Percentiles rank a stretch among this genome's conserved stretches.
Evolutionary conservation across 2,888 invertebrate genomes (phyloP).

Genomic region (Sarcophaga subvicina): DNA sequence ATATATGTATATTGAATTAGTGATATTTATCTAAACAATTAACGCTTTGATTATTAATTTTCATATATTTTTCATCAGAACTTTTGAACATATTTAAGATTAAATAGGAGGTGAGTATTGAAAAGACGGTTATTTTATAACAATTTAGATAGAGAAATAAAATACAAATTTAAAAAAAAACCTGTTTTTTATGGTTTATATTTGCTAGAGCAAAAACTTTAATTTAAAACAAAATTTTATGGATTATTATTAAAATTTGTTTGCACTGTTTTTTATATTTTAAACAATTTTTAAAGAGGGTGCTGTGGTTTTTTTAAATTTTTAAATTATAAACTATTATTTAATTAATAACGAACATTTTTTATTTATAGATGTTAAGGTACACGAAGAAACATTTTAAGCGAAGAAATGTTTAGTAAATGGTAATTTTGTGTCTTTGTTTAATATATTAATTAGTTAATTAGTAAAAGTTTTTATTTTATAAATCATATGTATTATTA

Average conservation of each 20-base stretch:
- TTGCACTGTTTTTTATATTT: background rate
- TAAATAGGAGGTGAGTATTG: slow-evolving; percentile 15
- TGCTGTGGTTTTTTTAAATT: background rate
- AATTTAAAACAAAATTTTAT: no score
- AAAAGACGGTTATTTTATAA: background rate
- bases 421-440: slow-evolving; percentile 8
- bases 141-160: background rate
- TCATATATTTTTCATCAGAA: slow-evolving; percentile 9
- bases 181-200: no score
- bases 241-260: slow-evolving; percentile 6
- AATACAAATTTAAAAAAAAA: background rate
- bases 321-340: background rate
- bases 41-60: slow-evolving; percentile 11
- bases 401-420: slow-evolving; percentile 43
- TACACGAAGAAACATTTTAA: slow-evolving; percentile 63
- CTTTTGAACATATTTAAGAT: slow-evolving; percentile 22
- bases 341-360: slow-evolving; percentile 47
- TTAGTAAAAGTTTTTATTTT: slow-evolving; percentile 23
- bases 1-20: slow-evolving; percentile 22
- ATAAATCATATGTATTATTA: slow-evolving; percentile 31
- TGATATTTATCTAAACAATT: slow-evolving; percentile 45
- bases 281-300: no score
- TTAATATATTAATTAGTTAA: background rate
- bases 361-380: slow-evolving; percentile 52
- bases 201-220: no score